phyloP scores from a whole-genome alignment of 2,113 vertebrate genomes.

The Mastomys coucha region DNA sequence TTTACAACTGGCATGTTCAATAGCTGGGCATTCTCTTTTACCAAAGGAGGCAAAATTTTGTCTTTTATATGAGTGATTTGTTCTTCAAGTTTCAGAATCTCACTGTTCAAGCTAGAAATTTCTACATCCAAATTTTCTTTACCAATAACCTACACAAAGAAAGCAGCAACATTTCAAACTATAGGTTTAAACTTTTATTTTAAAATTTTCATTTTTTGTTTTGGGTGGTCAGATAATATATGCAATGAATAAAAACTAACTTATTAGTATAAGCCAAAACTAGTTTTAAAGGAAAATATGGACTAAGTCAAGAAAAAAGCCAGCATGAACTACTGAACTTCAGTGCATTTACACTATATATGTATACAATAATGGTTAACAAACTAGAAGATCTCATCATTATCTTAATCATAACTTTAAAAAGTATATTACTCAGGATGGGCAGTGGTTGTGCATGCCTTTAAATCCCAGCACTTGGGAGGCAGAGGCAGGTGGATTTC shows the following conservation, averaged over 20 bases:
- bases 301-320: neutral
- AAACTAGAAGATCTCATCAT: neutral
- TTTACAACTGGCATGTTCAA: slow-evolving; percentile 91
- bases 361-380: neutral
- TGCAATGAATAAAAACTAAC: slow-evolving; percentile 52
- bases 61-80: slow-evolving; percentile 88
- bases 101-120: slow-evolving; percentile 86
- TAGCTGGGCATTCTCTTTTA: slow-evolving; percentile 90
- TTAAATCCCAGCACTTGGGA: no score
- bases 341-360: neutral
- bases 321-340: neutral
- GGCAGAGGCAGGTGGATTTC: no score
- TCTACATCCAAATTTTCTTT: slow-evolving; percentile 84
- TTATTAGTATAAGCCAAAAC: slow-evolving; percentile 61
- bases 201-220: slow-evolving; percentile 52
- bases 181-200: slow-evolving; percentile 28
- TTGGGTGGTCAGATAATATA: slow-evolving; percentile 11
- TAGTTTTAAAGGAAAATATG: slow-evolving; percentile 41
- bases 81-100: slow-evolving; percentile 88
- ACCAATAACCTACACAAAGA: slow-evolving; percentile 82
- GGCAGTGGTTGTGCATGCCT: no score
- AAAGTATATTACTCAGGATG: neutral
- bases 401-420: slow-evolving; percentile 21
- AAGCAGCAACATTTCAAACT: slow-evolving; percentile 68
- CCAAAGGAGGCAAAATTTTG: slow-evolving; percentile 87